These are phyloP conservation scores for Argyresthia albistria DNA, from an alignment of 2,888 invertebrate genomes.

Conservation along the genomic window DNA sequence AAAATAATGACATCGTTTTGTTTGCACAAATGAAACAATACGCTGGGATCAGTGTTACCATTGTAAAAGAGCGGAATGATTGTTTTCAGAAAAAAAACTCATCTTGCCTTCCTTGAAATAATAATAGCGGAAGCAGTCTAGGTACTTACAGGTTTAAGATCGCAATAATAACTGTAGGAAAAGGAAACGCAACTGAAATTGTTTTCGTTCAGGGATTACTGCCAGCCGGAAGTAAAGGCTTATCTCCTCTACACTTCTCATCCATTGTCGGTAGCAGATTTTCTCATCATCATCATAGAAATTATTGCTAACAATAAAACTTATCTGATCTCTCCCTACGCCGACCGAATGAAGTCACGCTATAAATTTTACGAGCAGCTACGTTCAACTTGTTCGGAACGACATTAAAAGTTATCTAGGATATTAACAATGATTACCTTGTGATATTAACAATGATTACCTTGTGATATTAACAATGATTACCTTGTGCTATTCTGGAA, in stretches of 20 bases:
- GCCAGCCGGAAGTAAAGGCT: conserved; percentile 26
- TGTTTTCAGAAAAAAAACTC: no score
- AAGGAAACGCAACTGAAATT: conserved; percentile 40
- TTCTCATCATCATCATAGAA: background rate
- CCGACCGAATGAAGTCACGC: background rate
- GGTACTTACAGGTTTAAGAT: conserved; percentile 31
- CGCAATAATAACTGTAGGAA: conserved; percentile 44
- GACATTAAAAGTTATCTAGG: background rate
- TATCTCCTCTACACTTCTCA: conserved; percentile 16
- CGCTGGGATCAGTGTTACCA: no score
- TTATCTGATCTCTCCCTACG: background rate
- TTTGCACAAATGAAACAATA: no score
- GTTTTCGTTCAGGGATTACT: conserved; percentile 42
- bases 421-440: no score
- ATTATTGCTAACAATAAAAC: conserved; percentile 2
- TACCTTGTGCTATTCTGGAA: no score
- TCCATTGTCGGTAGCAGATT: conserved; percentile 2
- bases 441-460: no score
- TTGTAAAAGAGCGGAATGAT: no score
- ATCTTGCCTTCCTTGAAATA: no score
- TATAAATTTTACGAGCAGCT: background rate
- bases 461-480: no score
- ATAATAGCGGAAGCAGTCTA: no score
- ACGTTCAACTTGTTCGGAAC: background rate
- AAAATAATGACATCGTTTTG: no score